phyloP scores from a whole-genome alignment of 1,140 invertebrate species.

The Chymomyza costata region DNA sequence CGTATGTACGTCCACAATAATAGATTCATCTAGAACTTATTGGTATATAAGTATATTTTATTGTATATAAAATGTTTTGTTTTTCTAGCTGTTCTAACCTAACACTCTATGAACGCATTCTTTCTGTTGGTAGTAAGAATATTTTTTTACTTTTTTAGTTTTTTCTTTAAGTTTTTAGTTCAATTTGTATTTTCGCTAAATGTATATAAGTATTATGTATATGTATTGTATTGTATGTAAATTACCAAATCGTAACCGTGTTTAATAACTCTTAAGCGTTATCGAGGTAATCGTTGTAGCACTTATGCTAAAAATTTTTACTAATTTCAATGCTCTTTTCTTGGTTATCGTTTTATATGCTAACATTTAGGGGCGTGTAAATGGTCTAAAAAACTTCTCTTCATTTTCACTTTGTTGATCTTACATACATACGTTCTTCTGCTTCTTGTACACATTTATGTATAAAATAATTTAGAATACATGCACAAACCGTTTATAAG shows the following conservation, averaged over 20 bases:
- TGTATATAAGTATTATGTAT: no score
- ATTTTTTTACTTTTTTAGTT: no score
- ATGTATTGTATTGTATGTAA: no score
- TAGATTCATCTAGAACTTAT: slow-evolving; percentile 55
- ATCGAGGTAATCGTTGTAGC: slow-evolving; percentile 73
- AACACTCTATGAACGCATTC: no score
- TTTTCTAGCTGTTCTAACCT: no score
- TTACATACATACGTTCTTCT: slow-evolving; percentile 1
- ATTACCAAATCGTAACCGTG: slow-evolving; percentile 42
- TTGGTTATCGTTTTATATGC: slow-evolving; percentile 39
- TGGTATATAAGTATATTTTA: no score
- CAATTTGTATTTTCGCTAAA: no score
- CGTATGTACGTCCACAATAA: no score
- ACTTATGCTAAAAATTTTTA: slow-evolving; percentile 71
- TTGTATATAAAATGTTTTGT: no score
- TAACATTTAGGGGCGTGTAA: slow-evolving; percentile 48
- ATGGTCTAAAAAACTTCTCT: slow-evolving; percentile 60
- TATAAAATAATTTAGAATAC: slow-evolving; percentile 70
- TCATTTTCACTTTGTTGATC: slow-evolving; percentile 22
- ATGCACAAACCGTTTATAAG: slow-evolving; percentile 79
- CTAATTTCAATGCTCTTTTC: slow-evolving; percentile 53
- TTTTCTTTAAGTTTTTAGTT: no score
- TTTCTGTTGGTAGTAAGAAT: no score
- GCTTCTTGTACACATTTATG: slow-evolving; percentile 9
- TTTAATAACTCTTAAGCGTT: slow-evolving; percentile 62